Conservation (phyloP, 2,888 invertebrate species). For the Temnothorax ravouxi region DNA sequence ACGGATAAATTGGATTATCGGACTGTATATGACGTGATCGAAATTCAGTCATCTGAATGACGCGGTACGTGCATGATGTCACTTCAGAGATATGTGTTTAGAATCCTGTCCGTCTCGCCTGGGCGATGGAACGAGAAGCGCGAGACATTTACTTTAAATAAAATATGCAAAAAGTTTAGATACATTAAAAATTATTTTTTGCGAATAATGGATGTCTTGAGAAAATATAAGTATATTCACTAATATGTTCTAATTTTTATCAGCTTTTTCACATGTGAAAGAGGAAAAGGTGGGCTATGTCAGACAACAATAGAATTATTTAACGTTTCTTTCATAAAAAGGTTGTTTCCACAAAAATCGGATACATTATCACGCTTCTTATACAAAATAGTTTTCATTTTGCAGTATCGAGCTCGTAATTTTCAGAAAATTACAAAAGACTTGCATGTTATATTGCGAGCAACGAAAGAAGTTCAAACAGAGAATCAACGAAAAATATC, state of each 20-base stretch:
- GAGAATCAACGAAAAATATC: background rate
- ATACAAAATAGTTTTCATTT: slow-evolving; percentile 24
- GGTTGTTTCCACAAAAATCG: background rate
- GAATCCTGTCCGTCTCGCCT: background rate
- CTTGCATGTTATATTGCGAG: background rate
- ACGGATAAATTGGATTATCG: background rate
- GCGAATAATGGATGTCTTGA: background rate
- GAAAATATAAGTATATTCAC: background rate
- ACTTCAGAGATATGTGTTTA: background rate
- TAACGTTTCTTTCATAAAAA: background rate
- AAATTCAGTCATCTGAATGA: background rate
- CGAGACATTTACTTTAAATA: background rate
- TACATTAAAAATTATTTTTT: background rate
- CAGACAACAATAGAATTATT: background rate
- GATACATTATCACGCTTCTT: background rate
- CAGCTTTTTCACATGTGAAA: no score
- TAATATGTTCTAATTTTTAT: no score
- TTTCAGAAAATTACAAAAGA: background rate
- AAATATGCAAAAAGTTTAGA: background rate
- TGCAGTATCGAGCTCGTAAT: background rate
- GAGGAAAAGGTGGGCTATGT: background rate
- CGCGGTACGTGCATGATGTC: background rate
- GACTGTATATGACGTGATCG: background rate
- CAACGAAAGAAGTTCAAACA: background rate
- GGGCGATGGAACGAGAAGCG: background rate